Percentiles rank a stretch among this genome's conserved stretches.
Conservation (phyloP, 2,113 vertebrate species). For the Rafetus swinhoei region DNA sequence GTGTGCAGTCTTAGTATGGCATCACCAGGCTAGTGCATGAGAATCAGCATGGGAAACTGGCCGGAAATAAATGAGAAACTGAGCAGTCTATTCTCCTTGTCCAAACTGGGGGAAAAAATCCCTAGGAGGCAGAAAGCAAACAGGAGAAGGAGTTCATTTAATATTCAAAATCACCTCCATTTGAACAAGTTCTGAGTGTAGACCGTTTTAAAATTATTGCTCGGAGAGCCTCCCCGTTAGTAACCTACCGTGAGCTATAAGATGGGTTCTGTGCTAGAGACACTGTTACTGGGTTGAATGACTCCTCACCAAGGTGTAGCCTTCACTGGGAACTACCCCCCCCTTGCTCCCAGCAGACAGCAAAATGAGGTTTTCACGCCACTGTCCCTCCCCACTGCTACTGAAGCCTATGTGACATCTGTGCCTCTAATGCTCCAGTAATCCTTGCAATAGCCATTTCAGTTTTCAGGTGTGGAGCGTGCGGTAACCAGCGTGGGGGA, state of each 20-base stretch:
- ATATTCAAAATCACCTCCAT: background rate
- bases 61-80: background rate
- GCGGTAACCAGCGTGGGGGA: background rate
- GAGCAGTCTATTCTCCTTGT: background rate
- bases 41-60: background rate
- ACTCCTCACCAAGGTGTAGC: background rate
- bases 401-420: background rate
- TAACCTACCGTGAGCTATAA: background rate
- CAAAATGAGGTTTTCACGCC: background rate
- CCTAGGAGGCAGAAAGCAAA: background rate
- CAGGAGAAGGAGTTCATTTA: background rate
- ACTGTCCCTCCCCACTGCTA: background rate
- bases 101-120: background rate
- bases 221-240: background rate
- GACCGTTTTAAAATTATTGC: background rate
- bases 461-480: background rate
- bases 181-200: background rate
- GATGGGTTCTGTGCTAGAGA: background rate
- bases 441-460: background rate
- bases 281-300: background rate
- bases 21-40: background rate
- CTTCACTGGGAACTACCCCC: background rate
- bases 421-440: background rate
- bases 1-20: background rate
- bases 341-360: background rate